Base-by-base conservation (phyloP, 2,888 invertebrate species). In the Operophtera brumata region DNA sequence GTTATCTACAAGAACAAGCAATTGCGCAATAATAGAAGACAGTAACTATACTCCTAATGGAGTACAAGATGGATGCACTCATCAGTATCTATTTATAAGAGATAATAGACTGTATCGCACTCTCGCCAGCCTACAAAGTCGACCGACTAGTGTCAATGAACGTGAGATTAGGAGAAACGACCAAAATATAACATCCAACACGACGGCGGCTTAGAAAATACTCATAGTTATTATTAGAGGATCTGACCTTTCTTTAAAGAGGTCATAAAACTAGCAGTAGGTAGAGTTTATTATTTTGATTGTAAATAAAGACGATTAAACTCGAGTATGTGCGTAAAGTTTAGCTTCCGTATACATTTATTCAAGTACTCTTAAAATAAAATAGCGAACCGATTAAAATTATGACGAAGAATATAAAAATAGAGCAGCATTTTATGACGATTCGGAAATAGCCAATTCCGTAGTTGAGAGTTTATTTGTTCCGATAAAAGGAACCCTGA, bases 61-160 rank as follows among this genome's bases (percentile, higher is more conserved):
- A 52, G 37, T 36, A 59, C 49, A 49, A 59, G 47, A 63, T 60
- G 59, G 50, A 63, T 61, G 60, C 57, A 59, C 54, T 61, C 47
- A 55, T 56, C 53, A 56, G 55, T 42, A 47, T 61, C 61, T 71
- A 70, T 70, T 69, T 66, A 67, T 69, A 69, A 53, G 41, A 54
- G 54, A 62, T 66, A 69, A 70, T 69, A 61, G 65, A 63, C 30
- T 55, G 66, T 68, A 69, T 69, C 66, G 59, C 47, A 47, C 56
- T 57, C 56, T 54, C 56, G 58, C 62, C 56, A 65, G 59, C 60
- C 53, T 46, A 66, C 64, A 64, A 65, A 62, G 62, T 64, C 57
- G 59, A 56, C 61, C 61, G 59, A 50, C 50, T 35, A 42, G 50
- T 65, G 67, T 69, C 73, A 73, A 67, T 57, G 70, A 63, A 66